phyloP scores from a whole-genome alignment of 2,797 vertebrate species.

The Enteromius anoplus region DNA sequence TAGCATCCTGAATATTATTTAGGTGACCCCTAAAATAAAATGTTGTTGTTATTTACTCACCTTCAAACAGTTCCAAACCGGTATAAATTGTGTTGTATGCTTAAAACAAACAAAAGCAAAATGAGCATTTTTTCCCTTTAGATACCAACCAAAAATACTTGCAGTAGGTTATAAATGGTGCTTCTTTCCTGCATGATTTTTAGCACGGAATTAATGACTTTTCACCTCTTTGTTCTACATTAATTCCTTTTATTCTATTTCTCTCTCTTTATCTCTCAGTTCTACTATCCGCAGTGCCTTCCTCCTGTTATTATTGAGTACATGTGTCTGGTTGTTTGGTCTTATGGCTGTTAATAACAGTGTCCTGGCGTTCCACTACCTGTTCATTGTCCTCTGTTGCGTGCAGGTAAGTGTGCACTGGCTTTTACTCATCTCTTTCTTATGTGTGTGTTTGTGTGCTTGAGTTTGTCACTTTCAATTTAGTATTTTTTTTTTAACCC shows the following conservation, averaged over 20 bases:
- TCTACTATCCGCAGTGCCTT: conserved; percentile 92
- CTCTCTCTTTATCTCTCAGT: conserved; percentile 74
- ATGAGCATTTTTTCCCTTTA: background rate
- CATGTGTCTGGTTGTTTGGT: conserved; percentile 94
- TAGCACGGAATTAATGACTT: rapidly evolving
- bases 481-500: background rate
- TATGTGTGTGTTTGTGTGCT: background rate
- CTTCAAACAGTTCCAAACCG: background rate
- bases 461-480: background rate
- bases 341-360: conserved; percentile 99
- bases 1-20: background rate
- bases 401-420: conserved; percentile 84
- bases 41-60: background rate
- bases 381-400: conserved; percentile 92
- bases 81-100: background rate
- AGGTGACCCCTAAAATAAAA: background rate
- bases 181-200: background rate
- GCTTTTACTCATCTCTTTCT: background rate
- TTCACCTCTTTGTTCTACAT: conserved; percentile 47
- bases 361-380: conserved; percentile 97
- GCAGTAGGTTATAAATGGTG: background rate
- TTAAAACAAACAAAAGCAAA: background rate
- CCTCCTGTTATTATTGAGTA: conserved; percentile 91
- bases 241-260: background rate
- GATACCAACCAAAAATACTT: too few species aligned